Evolutionary conservation across 2,797 vertebrate genomes (phyloP).

Genomic region (Dermochelys coriacea): DNA sequence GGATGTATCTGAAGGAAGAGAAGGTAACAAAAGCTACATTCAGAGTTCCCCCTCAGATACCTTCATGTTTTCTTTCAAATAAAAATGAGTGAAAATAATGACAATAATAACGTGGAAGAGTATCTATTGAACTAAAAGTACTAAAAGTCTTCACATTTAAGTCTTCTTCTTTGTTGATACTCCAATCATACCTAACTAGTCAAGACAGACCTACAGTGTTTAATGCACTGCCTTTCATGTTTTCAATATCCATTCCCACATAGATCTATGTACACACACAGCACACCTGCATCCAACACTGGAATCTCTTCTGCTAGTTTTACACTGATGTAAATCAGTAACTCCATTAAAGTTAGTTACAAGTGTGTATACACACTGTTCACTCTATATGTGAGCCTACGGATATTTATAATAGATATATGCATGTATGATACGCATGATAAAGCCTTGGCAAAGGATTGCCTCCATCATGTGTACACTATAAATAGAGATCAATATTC

Average conservation of each 20-base stretch:
- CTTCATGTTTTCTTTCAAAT: not conserved
- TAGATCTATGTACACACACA: not conserved
- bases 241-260: not conserved
- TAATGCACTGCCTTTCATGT: not conserved
- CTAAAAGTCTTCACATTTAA: not conserved
- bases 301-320: not conserved
- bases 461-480: not conserved
- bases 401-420: not conserved
- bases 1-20: not conserved
- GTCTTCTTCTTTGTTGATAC: not conserved
- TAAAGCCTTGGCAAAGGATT: not conserved
- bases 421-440: rapidly evolving
- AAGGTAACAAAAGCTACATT: not conserved
- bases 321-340: not conserved
- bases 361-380: not conserved
- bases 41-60: not conserved
- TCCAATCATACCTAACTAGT: not conserved
- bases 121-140: not conserved
- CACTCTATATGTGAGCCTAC: not conserved
- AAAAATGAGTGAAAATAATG: not conserved
- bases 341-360: not conserved
- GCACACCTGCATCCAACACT: not conserved
- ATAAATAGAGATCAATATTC: not conserved
- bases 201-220: not conserved
- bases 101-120: not conserved